Evolutionary conservation across 2,113 vertebrate genomes (phyloP).

Genomic region (Ptilorrhoa leucosticta): DNA sequence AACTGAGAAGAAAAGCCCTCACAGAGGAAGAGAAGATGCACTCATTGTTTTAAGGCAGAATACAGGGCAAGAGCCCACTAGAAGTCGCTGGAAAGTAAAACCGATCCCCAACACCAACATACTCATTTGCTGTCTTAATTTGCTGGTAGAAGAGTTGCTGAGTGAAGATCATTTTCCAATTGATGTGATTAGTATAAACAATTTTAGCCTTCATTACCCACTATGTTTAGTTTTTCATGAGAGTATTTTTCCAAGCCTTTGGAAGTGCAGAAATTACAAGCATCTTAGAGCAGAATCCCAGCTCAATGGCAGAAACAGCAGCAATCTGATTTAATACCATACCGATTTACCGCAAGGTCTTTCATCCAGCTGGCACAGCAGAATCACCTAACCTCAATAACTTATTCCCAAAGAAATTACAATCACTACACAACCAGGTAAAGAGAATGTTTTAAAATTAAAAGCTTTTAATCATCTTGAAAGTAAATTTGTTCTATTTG

Average conservation of each 20-base stretch:
- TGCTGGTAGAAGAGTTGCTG: slow-evolving; percentile 27
- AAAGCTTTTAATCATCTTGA: slow-evolving; percentile 10
- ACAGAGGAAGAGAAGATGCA: not conserved
- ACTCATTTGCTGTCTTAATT: not conserved
- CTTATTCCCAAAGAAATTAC: slow-evolving; percentile 31
- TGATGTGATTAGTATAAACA: slow-evolving; percentile 32
- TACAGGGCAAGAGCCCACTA: not conserved
- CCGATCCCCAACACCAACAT: not conserved
- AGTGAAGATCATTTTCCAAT: slow-evolving; percentile 25
- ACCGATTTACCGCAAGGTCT: not conserved
- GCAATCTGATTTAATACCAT: not conserved
- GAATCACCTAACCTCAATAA: slow-evolving; percentile 33
- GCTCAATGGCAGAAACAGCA: slow-evolving; percentile 1
- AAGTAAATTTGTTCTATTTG: slow-evolving; percentile 5
- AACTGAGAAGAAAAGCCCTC: not conserved
- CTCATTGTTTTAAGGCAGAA: not conserved
- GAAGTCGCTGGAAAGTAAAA: slow-evolving; percentile 13
- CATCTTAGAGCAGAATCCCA: not conserved
- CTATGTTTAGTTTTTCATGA: slow-evolving; percentile 27
- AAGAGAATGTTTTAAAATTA: slow-evolving; percentile 2
- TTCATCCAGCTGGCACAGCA: slow-evolving; percentile 47
- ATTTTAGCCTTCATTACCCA: slow-evolving; percentile 44
- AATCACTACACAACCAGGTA: slow-evolving; percentile 9
- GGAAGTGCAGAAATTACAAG: slow-evolving; percentile 41
- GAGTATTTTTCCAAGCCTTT: slow-evolving; percentile 55